Evolutionary conservation across 2,113 vertebrate species (phyloP).

Genomic region (Rhynchopsitta pachyrhyncha): DNA sequence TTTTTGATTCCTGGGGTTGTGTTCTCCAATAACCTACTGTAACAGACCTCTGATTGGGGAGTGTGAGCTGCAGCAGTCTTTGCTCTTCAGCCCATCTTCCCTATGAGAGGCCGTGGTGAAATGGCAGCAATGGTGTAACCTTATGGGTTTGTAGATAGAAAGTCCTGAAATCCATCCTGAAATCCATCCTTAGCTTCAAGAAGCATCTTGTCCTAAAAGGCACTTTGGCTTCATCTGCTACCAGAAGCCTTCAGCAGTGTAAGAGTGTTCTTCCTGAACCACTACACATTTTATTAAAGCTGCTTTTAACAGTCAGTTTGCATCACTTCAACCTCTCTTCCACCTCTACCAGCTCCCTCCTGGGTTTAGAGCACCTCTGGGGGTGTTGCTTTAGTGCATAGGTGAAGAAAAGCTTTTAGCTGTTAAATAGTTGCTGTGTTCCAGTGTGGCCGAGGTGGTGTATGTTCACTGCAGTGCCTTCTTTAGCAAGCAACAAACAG

Average conservation of each 20-base stretch:
- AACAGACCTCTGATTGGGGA: neutral
- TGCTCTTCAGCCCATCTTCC: neutral
- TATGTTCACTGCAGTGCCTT: neutral
- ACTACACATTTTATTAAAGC: constrained; percentile 76
- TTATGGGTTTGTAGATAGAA: neutral
- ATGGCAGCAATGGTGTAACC: neutral
- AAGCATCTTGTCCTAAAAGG: neutral
- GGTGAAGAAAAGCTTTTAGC: neutral
- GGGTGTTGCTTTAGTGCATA: neutral
- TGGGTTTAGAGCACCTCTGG: neutral
- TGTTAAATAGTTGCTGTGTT: neutral
- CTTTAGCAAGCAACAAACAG: neutral
- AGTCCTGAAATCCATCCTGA: neutral
- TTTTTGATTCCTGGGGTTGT: neutral
- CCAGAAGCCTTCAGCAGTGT: neutral
- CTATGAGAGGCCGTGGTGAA: neutral
- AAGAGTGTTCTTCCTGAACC: constrained; percentile 28
- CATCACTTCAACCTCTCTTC: neutral
- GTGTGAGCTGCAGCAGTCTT: neutral
- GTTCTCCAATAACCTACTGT: constrained; percentile 43
- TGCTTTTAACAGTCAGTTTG: constrained; percentile 57
- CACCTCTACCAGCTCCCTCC: neutral
- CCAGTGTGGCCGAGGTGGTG: too few species aligned
- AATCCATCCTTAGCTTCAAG: neutral
- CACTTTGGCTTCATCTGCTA: constrained; percentile 21